Conservation (phyloP, 2,113 vertebrate species). For the Platycercus adscitus region DNA sequence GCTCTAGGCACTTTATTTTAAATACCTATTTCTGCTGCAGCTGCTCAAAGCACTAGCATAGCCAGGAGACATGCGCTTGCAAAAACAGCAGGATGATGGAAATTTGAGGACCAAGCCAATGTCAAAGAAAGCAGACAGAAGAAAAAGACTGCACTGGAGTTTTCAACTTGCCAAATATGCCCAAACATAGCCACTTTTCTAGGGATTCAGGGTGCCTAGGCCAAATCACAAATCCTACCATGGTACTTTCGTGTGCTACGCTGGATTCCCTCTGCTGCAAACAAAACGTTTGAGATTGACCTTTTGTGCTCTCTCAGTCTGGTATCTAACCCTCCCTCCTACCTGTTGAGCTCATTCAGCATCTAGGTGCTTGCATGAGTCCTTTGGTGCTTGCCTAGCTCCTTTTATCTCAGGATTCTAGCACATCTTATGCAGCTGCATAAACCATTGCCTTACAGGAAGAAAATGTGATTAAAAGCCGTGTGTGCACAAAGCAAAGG, state of each 20-base stretch:
- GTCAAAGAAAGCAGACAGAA: background rate
- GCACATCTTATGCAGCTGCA: background rate
- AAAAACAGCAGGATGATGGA: background rate
- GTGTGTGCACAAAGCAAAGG: rapidly evolving
- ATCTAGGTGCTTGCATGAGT: background rate
- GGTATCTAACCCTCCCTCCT: background rate
- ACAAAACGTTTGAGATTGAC: background rate
- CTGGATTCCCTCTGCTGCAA: background rate
- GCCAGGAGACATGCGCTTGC: background rate
- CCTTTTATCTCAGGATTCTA: background rate
- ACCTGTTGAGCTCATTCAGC: background rate
- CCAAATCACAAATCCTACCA: background rate
- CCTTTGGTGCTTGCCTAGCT: background rate
- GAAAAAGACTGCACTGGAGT: background rate
- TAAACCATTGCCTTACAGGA: rapidly evolving
- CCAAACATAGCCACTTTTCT: background rate
- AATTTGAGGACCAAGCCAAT: conserved; percentile 9
- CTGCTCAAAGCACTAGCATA: background rate
- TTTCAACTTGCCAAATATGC: background rate
- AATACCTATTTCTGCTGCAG: background rate
- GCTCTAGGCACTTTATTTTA: background rate
- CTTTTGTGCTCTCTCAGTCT: background rate
- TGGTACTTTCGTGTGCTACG: rapidly evolving
- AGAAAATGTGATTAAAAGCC: background rate
- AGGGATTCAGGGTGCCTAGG: background rate